Evolutionary conservation across 2,888 invertebrate genomes (phyloP).

Genomic region (Hesperia comma): DNA sequence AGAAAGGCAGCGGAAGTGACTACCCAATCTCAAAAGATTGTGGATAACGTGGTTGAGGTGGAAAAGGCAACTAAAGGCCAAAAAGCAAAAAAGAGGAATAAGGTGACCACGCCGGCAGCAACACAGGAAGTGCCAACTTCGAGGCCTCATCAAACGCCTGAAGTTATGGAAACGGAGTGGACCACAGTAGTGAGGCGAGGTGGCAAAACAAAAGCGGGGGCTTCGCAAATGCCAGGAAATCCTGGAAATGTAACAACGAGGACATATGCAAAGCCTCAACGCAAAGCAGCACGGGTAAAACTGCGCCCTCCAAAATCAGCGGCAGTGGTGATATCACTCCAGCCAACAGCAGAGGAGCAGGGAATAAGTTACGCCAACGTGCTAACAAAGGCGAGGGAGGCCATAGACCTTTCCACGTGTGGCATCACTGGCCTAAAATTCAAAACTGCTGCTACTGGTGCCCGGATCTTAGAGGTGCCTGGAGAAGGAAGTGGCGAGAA

Average conservation of each 20-base stretch:
- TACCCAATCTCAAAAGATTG: neutral
- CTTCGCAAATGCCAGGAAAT: neutral
- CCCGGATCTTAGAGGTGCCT: constrained; percentile 36
- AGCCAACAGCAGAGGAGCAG: constrained; percentile 24
- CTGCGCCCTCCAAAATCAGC: constrained; percentile 1
- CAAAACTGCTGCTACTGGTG: constrained; percentile 31
- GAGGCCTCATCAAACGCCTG: neutral
- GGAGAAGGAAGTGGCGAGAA: constrained; percentile 22
- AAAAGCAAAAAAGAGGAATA: neutral
- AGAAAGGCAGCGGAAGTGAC: neutral
- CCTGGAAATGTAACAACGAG: neutral
- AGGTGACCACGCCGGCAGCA: neutral
- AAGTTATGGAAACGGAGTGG: neutral
- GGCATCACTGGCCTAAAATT: constrained; percentile 28
- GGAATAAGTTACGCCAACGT: constrained; percentile 22
- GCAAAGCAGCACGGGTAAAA: neutral
- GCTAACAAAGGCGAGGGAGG: neutral
- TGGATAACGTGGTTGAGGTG: neutral
- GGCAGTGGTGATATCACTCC: neutral
- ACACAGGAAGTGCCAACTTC: neutral
- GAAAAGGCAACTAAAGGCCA: neutral
- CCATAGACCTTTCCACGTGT: constrained; percentile 9
- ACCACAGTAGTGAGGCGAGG: neutral
- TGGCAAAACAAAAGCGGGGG: neutral
- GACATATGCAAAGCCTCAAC: neutral